Base-by-base conservation (phyloP, 1,140 invertebrate species). In the Batillaria attramentaria region DNA sequence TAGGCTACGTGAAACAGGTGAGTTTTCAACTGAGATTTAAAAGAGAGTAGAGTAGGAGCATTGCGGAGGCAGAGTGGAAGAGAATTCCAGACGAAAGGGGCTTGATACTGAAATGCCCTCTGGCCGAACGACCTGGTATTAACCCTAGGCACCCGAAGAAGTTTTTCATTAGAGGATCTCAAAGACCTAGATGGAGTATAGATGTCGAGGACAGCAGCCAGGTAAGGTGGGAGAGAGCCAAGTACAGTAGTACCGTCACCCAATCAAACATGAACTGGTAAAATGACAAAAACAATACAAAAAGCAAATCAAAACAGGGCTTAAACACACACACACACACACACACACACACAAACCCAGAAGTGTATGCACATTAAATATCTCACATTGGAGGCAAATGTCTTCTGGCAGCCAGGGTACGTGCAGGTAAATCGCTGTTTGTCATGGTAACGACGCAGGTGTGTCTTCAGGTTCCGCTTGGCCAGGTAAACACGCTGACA, bases 371-470 rank as follows among this genome's bases (percentile, higher is more conserved):
- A n/a, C 6, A 60, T 8, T 6, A 60, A 24, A 6, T 60, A 20
- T 70, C 41, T 37, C 6, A 75, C 73, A 50, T 75, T 75, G 8
- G 73, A 60, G 31, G 73, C 73, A 75, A 75, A 75, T 31, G 54
- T 65, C 37, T 42, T 75, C 39, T 37, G 54, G 42, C 73, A 75
- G 6, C 24, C 57, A 41, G 18, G 35, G 4, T 54, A n/a, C 33
- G 37, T 28, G 39, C 73, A 75, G 2, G 57, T 6, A 20, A 75
- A 75, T 13, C 73, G 54, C 31, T 75, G 37, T n/a, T 65, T 35
- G 16, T 75, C 37, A 42, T 75, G 73, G 37, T 41, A 75, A 10
- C 57, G 18, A 20, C n/a, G 24, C 20, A 62, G 35, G 73, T 75
- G 73, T 37, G 73, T 39, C 54, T 75, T 75, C 39, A 75, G 37